Evolutionary conservation across 2,113 vertebrate genomes (phyloP), one percentile per base, ranked within the genome.

Genomic region (Calyptomena viridis): DNA sequence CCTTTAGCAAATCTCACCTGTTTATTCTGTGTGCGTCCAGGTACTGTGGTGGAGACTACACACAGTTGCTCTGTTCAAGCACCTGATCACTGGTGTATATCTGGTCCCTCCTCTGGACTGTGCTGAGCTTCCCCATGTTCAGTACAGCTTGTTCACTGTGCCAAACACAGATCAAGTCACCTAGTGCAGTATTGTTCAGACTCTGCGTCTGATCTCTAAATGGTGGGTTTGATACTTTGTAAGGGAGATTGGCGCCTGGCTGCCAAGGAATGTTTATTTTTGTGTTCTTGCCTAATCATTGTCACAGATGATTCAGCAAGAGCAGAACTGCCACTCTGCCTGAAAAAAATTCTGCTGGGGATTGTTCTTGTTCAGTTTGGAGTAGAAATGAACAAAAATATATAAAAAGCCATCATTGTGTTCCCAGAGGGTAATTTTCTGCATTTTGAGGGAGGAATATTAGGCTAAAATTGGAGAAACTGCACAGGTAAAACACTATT

Each of bases 261-360:
- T 95, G 92, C 84, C 86, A 95, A 94, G 86, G 76, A 92, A 90
- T 92, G 74, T 95, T 96, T 95, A 86, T 93, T 97, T 91, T 94
- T 94, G 81, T 91, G 62, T 95, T 91, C 90, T 90, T 96, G 90
- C 90, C 93, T 95, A 93, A 95, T 96, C 76, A 87, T 93, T 96
- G 92, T 95, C 90, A 94, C 76, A 92, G 92, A 96, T 93, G 92
- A 97, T 95, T 97, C 96, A 96, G 92, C 88, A 96, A 84, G 92
- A 94, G 92, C 80, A 93, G 80, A 95, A 93, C 73, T 13, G 9
- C 66, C 81, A 81, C 66, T 89, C 62, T 76, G 83, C 37, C 60
- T 92, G 80, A 71, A 94, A 94, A 94, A 92, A 80, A 87, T 73
- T 46, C 68, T 94, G 68, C 77, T 3, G 16, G 86, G 80, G 62